Conservation (phyloP, 2,113 vertebrate species). For the Labeo rohita region DNA sequence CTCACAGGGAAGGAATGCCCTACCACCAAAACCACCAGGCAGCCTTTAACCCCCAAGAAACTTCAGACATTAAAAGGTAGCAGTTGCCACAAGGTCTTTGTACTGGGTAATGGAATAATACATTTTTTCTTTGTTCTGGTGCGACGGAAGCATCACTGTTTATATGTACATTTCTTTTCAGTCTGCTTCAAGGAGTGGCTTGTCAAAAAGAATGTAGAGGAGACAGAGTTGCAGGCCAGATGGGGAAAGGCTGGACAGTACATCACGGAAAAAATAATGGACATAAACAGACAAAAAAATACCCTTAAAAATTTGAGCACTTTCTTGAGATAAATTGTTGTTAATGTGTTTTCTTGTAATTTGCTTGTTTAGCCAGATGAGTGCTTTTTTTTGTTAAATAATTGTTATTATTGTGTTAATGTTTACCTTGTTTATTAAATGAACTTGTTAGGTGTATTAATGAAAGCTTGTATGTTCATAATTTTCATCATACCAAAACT, state of each 20-base stretch:
- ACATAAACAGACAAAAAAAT: not conserved
- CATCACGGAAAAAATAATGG: not conserved
- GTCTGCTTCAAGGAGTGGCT: not conserved
- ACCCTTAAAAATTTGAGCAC: too few species aligned
- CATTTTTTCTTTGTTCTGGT: not conserved
- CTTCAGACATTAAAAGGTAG: not conserved
- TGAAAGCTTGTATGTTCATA: too few species aligned
- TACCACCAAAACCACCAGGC: not conserved
- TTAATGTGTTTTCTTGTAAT: not conserved
- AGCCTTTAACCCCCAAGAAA: constrained; percentile 8
- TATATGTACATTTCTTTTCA: not conserved
- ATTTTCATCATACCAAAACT: too few species aligned
- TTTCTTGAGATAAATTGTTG: not conserved
- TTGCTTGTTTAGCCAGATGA: not conserved
- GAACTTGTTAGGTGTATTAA: not conserved
- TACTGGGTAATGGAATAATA: not conserved
- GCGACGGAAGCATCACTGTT: not conserved
- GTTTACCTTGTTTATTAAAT: not conserved
- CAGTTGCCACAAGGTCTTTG: not conserved
- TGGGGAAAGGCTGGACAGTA: not conserved
- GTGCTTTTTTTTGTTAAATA: not conserved
- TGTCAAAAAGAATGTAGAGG: not conserved
- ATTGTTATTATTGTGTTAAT: not conserved
- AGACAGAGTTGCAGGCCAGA: not conserved
- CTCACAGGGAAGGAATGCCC: too few species aligned